Conservation (phyloP, 2,113 vertebrate genomes). For the Bubo bubo region DNA sequence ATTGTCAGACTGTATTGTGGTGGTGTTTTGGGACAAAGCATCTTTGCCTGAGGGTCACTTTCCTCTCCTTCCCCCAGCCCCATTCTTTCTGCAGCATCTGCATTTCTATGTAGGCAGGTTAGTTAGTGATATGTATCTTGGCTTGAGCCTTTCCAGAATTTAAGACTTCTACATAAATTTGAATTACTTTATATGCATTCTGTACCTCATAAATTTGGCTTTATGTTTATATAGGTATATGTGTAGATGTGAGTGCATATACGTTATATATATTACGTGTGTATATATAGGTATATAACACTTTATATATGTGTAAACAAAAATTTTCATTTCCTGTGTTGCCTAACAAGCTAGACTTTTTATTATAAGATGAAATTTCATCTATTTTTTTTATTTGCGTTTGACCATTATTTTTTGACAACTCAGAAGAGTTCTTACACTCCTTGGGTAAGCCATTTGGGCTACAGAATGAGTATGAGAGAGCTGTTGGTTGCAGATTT, state of each 20-base stretch:
- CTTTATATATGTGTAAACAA: background rate
- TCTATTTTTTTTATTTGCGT: background rate
- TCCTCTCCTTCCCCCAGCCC: background rate
- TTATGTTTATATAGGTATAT: background rate
- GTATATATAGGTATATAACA: background rate
- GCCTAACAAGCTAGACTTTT: background rate
- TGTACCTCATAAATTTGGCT: background rate
- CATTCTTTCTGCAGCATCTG: background rate
- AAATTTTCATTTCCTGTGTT: background rate
- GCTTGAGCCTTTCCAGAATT: background rate
- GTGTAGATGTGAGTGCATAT: background rate
- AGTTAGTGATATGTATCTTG: background rate
- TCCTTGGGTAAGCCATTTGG: background rate
- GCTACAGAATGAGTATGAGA: background rate
- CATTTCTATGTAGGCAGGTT: background rate
- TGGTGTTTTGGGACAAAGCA: background rate
- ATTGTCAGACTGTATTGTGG: background rate
- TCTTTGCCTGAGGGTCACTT: background rate
- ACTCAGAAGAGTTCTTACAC: background rate
- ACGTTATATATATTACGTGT: background rate
- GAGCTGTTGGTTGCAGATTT: background rate
- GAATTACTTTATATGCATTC: background rate
- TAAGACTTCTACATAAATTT: background rate
- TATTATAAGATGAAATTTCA: background rate
- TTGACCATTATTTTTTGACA: background rate